A percentile compares a stretch with the other conserved stretches of the same genome.
Conservation (phyloP, 2,888 invertebrate genomes). For the Drosophila sordidapex region DNA sequence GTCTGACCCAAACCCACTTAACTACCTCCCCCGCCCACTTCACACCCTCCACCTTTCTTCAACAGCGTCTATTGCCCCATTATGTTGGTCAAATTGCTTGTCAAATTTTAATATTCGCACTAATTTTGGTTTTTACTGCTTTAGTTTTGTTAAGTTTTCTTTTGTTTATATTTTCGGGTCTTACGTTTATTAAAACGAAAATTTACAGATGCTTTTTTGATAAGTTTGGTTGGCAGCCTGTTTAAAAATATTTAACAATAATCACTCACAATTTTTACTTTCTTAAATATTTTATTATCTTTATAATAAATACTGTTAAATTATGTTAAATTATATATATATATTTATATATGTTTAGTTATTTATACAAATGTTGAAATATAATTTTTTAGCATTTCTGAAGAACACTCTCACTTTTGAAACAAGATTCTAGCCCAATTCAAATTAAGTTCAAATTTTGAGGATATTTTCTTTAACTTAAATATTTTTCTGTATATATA, state of each 20-base stretch:
- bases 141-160: constrained; percentile 42
- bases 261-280: not conserved
- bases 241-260: not conserved
- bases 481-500: not conserved
- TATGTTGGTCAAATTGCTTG: constrained; percentile 57
- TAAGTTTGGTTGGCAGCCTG: not conserved
- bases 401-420: not conserved
- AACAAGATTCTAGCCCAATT: not conserved
- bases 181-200: not conserved
- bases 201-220: not conserved
- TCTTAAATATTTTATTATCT: not conserved
- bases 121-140: constrained; percentile 47
- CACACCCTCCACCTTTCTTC: not conserved
- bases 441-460: not conserved
- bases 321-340: not conserved
- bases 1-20: constrained; percentile 8
- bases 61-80: constrained; percentile 10
- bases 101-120: constrained; percentile 57
- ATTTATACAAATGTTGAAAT: not conserved
- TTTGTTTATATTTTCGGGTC: not conserved
- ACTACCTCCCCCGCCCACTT: not conserved
- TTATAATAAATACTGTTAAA: not conserved
- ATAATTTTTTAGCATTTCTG: not conserved
- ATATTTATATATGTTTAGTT: not conserved
- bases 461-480: not conserved